A percentile compares a stretch with the other conserved stretches of the same genome.
phyloP scores from a whole-genome alignment of 2,113 vertebrate genomes.

The Steatornis caripensis region DNA sequence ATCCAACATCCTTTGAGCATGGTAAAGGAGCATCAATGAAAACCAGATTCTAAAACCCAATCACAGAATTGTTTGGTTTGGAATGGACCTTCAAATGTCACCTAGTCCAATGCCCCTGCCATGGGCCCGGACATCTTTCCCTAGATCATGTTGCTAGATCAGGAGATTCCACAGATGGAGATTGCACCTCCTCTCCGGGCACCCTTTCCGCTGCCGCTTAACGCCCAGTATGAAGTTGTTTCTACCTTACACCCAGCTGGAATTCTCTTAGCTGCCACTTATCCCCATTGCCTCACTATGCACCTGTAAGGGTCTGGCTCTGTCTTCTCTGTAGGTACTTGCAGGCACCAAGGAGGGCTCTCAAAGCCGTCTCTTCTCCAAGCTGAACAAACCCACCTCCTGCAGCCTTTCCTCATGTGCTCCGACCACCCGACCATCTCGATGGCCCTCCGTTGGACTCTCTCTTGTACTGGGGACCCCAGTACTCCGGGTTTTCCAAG shows the following conservation, averaged over 20 bases:
- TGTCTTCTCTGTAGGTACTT: not conserved
- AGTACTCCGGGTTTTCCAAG: too few relatives aligned
- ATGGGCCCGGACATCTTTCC: not conserved
- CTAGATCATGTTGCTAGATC: not conserved
- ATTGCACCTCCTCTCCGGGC: not conserved
- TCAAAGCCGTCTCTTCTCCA: not conserved
- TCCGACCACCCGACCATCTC: not conserved
- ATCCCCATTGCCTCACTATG: not conserved
- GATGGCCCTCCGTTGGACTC: not conserved
- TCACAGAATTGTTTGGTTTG: not conserved
- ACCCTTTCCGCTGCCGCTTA: not conserved
- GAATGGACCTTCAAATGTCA: not conserved
- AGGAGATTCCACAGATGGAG: not conserved
- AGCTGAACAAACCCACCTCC: not conserved
- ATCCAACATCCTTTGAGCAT: not conserved
- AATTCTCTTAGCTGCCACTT: not conserved
- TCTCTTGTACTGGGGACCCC: not conserved
- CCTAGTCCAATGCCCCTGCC: not conserved
- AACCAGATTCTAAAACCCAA: not conserved
- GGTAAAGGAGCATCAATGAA: not conserved
- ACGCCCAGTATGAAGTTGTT: too few relatives aligned
- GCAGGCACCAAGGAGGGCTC: not conserved
- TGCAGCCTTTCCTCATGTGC: not conserved
- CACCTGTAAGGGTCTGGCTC: not conserved
- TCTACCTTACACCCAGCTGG: not conserved